A percentile compares a stretch with the other conserved stretches of the same genome.
Conservation (phyloP, 2,888 invertebrate species). For the Acrobasis consociella region DNA sequence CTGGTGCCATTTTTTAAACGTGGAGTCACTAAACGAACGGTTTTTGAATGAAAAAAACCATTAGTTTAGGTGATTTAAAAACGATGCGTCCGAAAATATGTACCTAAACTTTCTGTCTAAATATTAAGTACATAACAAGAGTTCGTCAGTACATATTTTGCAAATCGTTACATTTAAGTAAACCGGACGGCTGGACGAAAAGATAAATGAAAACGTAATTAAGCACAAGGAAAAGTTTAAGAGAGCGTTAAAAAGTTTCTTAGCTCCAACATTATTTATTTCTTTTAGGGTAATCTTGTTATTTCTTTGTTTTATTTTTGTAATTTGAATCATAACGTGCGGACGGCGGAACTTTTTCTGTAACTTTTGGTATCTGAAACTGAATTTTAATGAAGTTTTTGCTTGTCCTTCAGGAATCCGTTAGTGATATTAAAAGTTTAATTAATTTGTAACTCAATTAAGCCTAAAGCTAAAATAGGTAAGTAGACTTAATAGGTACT, state of each 20-base stretch:
- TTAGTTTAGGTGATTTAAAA: too few species aligned
- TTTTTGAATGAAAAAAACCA: too few species aligned
- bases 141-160: conserved; percentile 44
- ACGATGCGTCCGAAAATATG: too few species aligned
- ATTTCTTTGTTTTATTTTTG: conserved; percentile 54
- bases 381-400: conserved; percentile 1
- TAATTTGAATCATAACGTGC: conserved; percentile 38
- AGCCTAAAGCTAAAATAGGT: too few species aligned
- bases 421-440: background rate
- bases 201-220: conserved; percentile 79
- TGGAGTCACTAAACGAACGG: too few species aligned
- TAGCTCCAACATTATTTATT: conserved; percentile 69
- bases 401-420: background rate
- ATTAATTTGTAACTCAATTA: too few species aligned
- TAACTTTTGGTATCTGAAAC: conserved; percentile 7
- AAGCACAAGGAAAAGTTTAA: conserved; percentile 71
- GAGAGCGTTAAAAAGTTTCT: conserved; percentile 70
- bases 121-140: too few species aligned
- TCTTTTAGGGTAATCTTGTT: conserved; percentile 61
- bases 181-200: conserved; percentile 55
- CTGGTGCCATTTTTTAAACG: too few species aligned
- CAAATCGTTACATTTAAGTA: conserved; percentile 37
- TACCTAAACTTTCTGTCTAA: too few species aligned
- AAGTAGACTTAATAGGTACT: too few species aligned
- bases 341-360: conserved; percentile 5